Percentiles rank a stretch among this genome's conserved stretches.
Conservation (phyloP, 2,797 vertebrate species). For the Mormyrops boulengeri region DNA sequence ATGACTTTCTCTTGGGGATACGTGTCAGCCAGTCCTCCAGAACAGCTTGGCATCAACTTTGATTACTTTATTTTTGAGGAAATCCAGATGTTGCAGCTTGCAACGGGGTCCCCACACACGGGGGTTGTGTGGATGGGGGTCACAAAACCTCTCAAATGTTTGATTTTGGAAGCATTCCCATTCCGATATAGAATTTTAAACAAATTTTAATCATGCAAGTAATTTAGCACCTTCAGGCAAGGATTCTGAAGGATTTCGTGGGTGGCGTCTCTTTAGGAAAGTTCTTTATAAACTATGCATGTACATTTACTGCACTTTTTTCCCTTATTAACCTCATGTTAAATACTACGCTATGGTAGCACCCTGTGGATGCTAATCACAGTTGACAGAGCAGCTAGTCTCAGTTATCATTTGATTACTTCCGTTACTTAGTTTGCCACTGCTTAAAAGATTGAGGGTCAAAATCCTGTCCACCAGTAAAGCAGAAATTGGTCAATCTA, state of each 20-base stretch:
- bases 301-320: neutral
- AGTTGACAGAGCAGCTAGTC: neutral
- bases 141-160: conserved; percentile 42
- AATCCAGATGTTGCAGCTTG: conserved; percentile 61
- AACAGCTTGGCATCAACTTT: conserved; percentile 57
- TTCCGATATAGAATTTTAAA: conserved; percentile 11
- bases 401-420: neutral
- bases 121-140: conserved; percentile 36
- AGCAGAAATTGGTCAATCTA: neutral
- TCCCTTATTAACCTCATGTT: neutral
- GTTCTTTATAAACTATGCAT: neutral
- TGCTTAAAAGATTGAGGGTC: neutral
- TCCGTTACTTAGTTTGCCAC: neutral
- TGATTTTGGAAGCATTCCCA: conserved; percentile 48
- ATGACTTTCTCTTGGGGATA: conserved; percentile 51
- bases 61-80: conserved; percentile 63
- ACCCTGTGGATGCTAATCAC: neutral
- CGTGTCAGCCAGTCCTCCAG: conserved; percentile 46
- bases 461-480: neutral
- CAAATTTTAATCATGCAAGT: neutral
- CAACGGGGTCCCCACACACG: conserved; percentile 41
- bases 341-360: neutral
- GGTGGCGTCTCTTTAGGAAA: neutral
- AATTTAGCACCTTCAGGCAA: neutral
- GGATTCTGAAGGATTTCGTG: neutral